Evolutionary conservation across 2,797 vertebrate genomes (phyloP), one percentile per base, ranked within the genome.

Genomic region (Champsocephalus gunnari): DNA sequence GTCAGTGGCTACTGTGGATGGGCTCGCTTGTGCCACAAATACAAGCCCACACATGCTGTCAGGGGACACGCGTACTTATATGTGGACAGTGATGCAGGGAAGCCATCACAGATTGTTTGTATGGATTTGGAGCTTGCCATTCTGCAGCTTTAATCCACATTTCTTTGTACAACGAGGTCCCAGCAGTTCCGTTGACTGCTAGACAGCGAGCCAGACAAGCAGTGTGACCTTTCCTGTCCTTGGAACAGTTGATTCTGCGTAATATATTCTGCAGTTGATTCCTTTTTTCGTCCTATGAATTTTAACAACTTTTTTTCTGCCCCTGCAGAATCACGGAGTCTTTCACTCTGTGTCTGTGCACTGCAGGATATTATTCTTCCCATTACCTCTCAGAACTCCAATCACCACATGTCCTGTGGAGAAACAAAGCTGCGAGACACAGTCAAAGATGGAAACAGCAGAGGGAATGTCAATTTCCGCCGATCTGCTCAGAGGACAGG

Each of bases 191-290:
- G 73, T 50, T 80, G 79, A 84, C 79, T 81, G 77, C 66, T 55
- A 79, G 50, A 84, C 82, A 69, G 65, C 14, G 49, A 68, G 73
- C 73, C 89, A 92, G 88, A 91, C 65, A 72, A 89, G 88, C 86
- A 75, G 73, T 24, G 63, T 91, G 88, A 93, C 93, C 93, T 93
- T 88, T 89, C 9, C 62, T 79, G 93, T 94, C 93, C 92, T 93
- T 92, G 85, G 78, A 92, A 76, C 75, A 79, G 76, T 84, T 77
- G 81, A 88, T 67, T 81, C 84, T 82, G 80, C 66, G 73, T 93
- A 93, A 94, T 92, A 50, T 92, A 93, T 95, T 93, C 93, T 73
- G 73, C 82, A 87, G 85, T 87, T 89, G 88, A 92, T 91, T 92
- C 77, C 80, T 86, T 86, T 87, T 84, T 71, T 79, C 68, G 4